Evolutionary conservation across 2,113 vertebrate species (phyloP).

Genomic region (Setophaga kirtlandii): DNA sequence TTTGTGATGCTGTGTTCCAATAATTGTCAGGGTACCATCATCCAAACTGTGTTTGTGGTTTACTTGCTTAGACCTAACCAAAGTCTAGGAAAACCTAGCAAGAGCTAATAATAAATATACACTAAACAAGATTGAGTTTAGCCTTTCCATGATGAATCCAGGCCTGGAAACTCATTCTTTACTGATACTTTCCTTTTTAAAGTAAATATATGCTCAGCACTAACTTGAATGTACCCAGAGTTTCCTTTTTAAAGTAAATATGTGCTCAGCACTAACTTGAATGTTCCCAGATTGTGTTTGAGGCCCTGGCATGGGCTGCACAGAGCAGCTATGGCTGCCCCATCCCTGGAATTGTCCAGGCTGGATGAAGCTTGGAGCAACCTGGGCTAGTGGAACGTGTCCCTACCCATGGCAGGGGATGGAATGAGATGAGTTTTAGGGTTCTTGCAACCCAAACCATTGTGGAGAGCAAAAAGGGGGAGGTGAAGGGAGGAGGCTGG

Average conservation of each 20-base stretch:
- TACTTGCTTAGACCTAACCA: not conserved
- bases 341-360: not conserved
- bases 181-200: not conserved
- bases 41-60: not conserved
- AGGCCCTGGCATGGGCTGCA: not conserved
- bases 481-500: not conserved
- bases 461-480: not conserved
- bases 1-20: fast-evolving
- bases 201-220: fast-evolving
- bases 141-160: not conserved
- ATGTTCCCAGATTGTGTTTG: not conserved
- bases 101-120: not conserved
- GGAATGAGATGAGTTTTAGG: not conserved
- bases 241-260: not conserved
- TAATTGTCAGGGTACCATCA: not conserved
- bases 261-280: not conserved
- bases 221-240: too few relatives aligned
- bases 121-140: not conserved
- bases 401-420: not conserved
- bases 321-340: not conserved
- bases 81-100: not conserved
- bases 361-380: fast-evolving
- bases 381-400: not conserved
- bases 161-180: not conserved
- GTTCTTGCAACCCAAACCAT: not conserved